Conservation (phyloP, 1,140 invertebrate genomes). For the Teleogryllus occipitalis region DNA sequence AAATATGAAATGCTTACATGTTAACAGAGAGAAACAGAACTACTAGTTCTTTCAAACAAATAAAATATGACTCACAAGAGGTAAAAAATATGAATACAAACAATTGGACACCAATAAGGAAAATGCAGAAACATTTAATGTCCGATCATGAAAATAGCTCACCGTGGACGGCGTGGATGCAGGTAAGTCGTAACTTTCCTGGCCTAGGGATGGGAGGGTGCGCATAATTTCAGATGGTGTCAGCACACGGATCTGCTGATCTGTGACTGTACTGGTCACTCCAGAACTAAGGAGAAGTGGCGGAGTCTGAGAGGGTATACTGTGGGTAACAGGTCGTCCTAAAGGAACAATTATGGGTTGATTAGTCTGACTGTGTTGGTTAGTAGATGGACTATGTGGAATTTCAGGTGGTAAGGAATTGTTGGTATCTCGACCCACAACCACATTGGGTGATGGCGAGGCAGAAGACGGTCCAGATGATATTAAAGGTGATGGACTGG, state of each 20-base stretch:
- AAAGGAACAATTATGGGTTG: constrained; percentile 25
- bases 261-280: constrained; percentile 28
- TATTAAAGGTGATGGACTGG: neutral
- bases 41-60: neutral
- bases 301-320: constrained; percentile 26
- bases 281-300: constrained; percentile 17
- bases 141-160: constrained; percentile 33
- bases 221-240: constrained; percentile 80
- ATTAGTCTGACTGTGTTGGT: neutral
- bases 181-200: constrained; percentile 56
- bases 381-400: neutral
- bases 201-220: constrained; percentile 69
- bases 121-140: constrained; percentile 1
- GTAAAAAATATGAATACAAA: neutral
- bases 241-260: constrained; percentile 74
- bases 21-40: neutral
- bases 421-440: constrained; percentile 19
- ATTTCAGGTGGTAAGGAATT: neutral
- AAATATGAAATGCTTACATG: neutral
- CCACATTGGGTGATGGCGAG: constrained; percentile 19
- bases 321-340: constrained; percentile 29
- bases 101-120: neutral
- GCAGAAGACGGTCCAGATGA: neutral
- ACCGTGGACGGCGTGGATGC: constrained; percentile 40
- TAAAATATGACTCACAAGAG: neutral